Evolutionary conservation across 2,113 vertebrate genomes (phyloP).

Genomic region (Gallinago undulata): DNA sequence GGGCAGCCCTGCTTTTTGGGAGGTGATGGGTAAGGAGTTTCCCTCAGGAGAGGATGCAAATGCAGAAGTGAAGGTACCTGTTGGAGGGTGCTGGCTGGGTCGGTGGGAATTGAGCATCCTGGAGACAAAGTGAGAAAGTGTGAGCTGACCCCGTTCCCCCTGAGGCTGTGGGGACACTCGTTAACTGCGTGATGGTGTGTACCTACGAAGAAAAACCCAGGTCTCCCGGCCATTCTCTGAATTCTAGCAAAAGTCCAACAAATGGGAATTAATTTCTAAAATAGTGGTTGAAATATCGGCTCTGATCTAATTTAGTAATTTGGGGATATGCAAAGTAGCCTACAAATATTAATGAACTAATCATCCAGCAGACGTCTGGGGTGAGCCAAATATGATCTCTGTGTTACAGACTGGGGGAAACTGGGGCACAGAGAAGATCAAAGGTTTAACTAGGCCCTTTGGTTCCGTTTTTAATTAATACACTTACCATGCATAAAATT

Average conservation of each 20-base stretch:
- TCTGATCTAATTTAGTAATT: neutral
- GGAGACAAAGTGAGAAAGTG: neutral
- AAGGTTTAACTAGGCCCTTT: neutral
- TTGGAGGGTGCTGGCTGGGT: neutral
- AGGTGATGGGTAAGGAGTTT: neutral
- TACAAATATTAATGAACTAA: neutral
- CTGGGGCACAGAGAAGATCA: neutral
- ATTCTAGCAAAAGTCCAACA: neutral
- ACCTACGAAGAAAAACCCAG: neutral
- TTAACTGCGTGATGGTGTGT: neutral
- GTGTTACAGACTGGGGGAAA: neutral
- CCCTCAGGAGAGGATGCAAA: neutral
- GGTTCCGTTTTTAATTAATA: neutral
- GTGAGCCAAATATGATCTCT: neutral
- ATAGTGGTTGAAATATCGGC: neutral
- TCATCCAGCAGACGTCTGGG: neutral
- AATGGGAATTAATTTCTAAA: neutral
- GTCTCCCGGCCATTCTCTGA: neutral
- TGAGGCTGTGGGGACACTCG: neutral
- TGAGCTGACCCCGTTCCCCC: neutral
- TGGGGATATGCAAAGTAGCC: neutral
- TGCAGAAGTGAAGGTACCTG: neutral
- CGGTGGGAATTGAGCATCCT: accelerated
- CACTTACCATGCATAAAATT: neutral
- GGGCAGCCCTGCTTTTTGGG: neutral